phyloP scores from a whole-genome alignment of 2,888 invertebrate genomes.

The Aleiodes testaceus region DNA sequence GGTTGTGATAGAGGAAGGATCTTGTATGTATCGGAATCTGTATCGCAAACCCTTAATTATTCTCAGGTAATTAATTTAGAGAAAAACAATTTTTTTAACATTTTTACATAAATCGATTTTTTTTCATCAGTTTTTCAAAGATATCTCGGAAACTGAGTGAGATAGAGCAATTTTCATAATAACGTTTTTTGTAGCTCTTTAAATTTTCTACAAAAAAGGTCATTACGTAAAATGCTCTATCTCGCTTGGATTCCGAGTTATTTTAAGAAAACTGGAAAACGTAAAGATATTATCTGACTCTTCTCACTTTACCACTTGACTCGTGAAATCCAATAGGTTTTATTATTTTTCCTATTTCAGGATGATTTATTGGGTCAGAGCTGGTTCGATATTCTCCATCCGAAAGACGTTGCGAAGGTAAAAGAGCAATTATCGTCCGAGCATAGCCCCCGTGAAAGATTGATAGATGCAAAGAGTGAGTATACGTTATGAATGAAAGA shows the following conservation, averaged over 20 bases:
- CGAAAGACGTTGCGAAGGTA: conserved; percentile 94
- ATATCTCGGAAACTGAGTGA: no score
- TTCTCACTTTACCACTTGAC: no score
- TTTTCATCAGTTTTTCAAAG: no score
- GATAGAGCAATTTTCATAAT: no score
- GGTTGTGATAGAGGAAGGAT: conserved; percentile 94
- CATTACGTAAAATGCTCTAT: no score
- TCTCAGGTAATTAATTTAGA: conserved; percentile 78
- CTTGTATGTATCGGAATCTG: conserved; percentile 92
- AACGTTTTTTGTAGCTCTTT: no score
- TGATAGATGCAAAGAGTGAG: conserved; percentile 94
- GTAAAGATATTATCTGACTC: no score
- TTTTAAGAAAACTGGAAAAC: no score
- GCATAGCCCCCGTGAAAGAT: conserved; percentile 88
- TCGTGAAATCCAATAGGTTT: neutral
- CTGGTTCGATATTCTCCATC: conserved; percentile 94
- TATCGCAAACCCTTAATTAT: conserved; percentile 86
- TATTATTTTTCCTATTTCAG: conserved; percentile 70
- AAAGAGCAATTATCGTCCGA: conserved; percentile 96
- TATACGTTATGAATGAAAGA: conserved; percentile 49
- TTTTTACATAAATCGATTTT: no score
- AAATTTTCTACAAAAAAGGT: no score
- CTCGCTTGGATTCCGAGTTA: no score
- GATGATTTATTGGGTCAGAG: conserved; percentile 92
- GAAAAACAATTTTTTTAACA: no score